Conservation (phyloP, 2,888 invertebrate species). For the Tortricodes alternella region DNA sequence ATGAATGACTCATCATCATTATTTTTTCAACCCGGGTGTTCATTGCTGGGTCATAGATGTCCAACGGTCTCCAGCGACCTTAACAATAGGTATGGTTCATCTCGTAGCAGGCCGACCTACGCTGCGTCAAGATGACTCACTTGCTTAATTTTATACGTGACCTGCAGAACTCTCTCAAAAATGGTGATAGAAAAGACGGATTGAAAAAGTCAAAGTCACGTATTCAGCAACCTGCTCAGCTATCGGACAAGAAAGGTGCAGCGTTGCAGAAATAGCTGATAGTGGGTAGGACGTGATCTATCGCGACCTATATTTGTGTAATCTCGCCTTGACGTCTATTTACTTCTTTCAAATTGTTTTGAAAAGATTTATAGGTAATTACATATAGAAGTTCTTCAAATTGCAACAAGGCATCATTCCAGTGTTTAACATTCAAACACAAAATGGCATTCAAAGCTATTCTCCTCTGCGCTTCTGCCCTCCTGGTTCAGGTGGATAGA, state of each 20-base stretch:
- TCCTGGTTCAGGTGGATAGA: neutral
- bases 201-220: no score
- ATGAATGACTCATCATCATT: no score
- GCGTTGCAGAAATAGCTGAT: neutral
- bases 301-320: neutral
- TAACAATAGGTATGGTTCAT: no score
- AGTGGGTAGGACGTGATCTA: neutral
- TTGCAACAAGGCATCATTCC: neutral
- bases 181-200: no score
- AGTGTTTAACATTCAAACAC: neutral
- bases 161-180: no score
- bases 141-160: no score
- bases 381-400: neutral
- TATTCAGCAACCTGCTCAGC: neutral
- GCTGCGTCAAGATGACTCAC: no score
- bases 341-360: neutral
- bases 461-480: conserved; percentile 20
- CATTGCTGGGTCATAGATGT: no score
- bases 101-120: no score
- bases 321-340: neutral
- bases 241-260: neutral
- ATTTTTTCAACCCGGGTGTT: no score
- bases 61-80: no score
- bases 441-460: conserved; percentile 7
- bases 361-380: neutral